These are phyloP conservation scores for Atta cephalotes DNA, from an alignment of 1,140 invertebrate species.

Conservation along the genomic window DNA sequence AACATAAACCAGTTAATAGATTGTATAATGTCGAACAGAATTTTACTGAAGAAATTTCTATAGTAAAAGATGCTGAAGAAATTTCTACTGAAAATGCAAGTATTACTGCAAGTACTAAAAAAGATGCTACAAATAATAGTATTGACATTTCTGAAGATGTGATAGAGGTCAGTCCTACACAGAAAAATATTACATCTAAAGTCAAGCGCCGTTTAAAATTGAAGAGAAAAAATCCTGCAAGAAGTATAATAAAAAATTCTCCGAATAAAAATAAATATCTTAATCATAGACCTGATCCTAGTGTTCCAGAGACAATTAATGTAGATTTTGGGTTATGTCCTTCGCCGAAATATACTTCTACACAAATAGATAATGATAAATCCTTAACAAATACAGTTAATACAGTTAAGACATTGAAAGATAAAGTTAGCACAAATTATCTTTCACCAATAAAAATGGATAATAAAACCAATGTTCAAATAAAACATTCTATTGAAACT, in stretches of 20 bases:
- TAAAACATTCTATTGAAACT: neutral
- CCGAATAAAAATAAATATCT: conserved; percentile 3
- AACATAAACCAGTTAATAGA: neutral
- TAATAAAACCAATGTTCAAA: neutral
- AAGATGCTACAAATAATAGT: neutral
- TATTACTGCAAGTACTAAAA: neutral
- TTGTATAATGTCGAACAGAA: neutral
- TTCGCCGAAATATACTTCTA: neutral
- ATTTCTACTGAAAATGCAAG: neutral
- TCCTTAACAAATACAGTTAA: neutral
- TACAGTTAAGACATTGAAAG: neutral
- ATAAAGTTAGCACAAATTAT: neutral
- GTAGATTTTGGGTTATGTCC: neutral
- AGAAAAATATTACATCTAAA: conserved; percentile 1
- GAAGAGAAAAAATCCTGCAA: conserved; percentile 29
- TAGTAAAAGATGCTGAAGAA: neutral
- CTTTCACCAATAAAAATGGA: neutral
- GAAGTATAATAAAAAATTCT: neutral
- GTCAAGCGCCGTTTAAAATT: conserved; percentile 16
- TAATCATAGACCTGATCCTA: neutral
- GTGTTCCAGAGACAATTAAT: neutral
- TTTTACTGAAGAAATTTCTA: neutral
- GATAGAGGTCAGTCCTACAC: conserved; percentile 65
- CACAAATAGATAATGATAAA: neutral
- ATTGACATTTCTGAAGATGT: conserved; percentile 55